Conservation (phyloP, 2,888 invertebrate genomes). For the Xestia c-nigrum region DNA sequence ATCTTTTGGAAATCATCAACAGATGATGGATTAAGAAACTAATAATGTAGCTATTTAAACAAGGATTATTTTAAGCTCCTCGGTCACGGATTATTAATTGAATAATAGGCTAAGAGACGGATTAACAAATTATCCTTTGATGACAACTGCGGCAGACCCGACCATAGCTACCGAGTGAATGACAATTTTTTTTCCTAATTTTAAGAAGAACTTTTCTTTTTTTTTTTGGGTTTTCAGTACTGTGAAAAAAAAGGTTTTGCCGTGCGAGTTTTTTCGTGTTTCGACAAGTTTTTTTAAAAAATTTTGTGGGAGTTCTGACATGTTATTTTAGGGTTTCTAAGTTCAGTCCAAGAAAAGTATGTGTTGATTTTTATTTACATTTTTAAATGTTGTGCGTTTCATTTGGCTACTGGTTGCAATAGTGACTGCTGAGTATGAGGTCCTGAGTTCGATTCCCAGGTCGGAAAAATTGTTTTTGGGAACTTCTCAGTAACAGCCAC, state of each 20-base stretch:
- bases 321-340: not conserved
- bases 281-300: not conserved
- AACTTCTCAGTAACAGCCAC: too few species aligned
- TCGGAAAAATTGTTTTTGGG: too few species aligned
- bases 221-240: slow-evolving; percentile 10
- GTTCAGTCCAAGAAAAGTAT: too few species aligned
- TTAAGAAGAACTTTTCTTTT: not conserved
- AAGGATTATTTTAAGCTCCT: slow-evolving; percentile 19
- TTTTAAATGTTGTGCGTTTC: too few species aligned
- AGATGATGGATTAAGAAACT: slow-evolving; percentile 38
- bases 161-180: slow-evolving; percentile 5
- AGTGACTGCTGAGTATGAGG: too few species aligned
- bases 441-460: too few species aligned
- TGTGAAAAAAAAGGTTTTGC: slow-evolving; percentile 1
- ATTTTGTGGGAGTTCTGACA: not conserved
- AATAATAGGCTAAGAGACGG: slow-evolving; percentile 39
- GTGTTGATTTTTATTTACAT: too few species aligned
- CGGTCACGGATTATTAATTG: slow-evolving; percentile 34
- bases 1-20: slow-evolving; percentile 18
- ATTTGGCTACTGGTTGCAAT: too few species aligned
- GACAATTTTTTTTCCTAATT: not conserved
- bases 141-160: not conserved
- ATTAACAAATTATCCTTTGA: slow-evolving; percentile 36
- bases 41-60: slow-evolving; percentile 6
- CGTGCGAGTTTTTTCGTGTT: slow-evolving; percentile 9